phyloP scores from a whole-genome alignment of 2,888 invertebrate species.

The Scotopteryx bipunctaria region DNA sequence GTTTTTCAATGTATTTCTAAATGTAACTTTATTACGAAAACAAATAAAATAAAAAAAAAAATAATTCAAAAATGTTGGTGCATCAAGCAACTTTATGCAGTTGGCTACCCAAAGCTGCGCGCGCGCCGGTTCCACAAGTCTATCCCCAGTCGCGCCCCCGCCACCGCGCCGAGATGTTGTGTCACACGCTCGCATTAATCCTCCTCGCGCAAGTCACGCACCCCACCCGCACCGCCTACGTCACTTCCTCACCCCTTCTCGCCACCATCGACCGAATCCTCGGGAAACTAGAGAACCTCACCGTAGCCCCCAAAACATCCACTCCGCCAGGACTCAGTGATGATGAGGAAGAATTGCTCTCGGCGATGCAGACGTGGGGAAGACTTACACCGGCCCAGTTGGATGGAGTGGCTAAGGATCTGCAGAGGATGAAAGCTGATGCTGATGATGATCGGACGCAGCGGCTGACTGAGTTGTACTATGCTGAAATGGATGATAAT shows the following conservation, averaged over 20 bases:
- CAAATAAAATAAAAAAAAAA: no score
- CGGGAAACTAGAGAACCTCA: conserved; percentile 65
- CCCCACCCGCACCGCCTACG: conserved; percentile 58
- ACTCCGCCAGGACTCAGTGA: conserved; percentile 48
- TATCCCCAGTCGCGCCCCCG: conserved; percentile 48
- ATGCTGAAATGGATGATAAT: conserved; percentile 60
- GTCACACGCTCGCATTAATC: conserved; percentile 52
- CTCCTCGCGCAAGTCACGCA: conserved; percentile 48
- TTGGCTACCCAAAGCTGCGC: conserved; percentile 4
- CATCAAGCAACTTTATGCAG: not conserved
- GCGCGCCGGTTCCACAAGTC: not conserved
- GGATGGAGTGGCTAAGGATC: conserved; percentile 59
- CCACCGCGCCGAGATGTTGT: conserved; percentile 66
- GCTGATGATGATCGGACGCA: conserved; percentile 48
- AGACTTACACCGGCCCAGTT: conserved; percentile 62
- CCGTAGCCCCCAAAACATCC: conserved; percentile 47
- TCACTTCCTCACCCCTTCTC: conserved; percentile 62
- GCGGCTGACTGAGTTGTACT: conserved; percentile 51
- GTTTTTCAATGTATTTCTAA: no score
- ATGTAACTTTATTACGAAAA: no score
- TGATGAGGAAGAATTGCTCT: conserved; percentile 67
- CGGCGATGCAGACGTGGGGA: conserved; percentile 66
- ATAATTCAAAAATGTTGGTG: not conserved
- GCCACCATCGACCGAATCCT: conserved; percentile 62
- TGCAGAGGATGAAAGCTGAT: conserved; percentile 57